Conservation (phyloP, 2,113 vertebrate genomes). For the Lophura nycthemera region DNA sequence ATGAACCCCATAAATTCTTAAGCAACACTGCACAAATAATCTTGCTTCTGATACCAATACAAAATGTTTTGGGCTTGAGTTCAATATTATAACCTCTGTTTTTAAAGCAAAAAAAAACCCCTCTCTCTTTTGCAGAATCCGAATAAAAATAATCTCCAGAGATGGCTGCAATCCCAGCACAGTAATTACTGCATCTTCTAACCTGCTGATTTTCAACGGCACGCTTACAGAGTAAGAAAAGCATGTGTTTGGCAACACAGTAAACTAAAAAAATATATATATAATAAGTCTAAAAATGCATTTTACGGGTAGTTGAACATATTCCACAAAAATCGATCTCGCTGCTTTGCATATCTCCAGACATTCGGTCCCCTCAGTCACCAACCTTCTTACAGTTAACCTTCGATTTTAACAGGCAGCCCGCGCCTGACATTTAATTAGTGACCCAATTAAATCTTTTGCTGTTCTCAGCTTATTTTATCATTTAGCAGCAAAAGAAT, state of each 20-base stretch:
- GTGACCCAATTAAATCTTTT: conserved; percentile 83
- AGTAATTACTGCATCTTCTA: conserved; percentile 13
- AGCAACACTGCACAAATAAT: not conserved
- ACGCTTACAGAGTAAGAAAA: not conserved
- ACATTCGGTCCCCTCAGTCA: not conserved
- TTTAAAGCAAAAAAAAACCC: not conserved
- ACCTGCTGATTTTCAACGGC: not conserved
- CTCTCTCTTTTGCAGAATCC: not conserved
- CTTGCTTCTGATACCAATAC: not conserved
- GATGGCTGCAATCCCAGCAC: not conserved
- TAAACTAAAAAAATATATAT: not conserved
- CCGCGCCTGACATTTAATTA: conserved; percentile 88
- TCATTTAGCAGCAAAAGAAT: conserved; percentile 56
- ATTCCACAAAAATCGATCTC: not conserved
- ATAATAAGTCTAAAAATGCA: not conserved
- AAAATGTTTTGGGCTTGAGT: not conserved
- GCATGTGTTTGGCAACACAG: not conserved
- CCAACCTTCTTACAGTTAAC: conserved; percentile 74
- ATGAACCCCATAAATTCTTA: conserved; percentile 12
- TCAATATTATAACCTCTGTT: not conserved
- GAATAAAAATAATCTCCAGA: conserved; percentile 8
- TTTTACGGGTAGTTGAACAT: not conserved
- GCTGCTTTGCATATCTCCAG: not conserved
- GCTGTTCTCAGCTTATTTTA: conserved; percentile 78
- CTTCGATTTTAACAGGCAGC: conserved; percentile 75